phyloP scores from a whole-genome alignment of 2,797 vertebrate genomes.

The Pipistrellus kuhlii region DNA sequence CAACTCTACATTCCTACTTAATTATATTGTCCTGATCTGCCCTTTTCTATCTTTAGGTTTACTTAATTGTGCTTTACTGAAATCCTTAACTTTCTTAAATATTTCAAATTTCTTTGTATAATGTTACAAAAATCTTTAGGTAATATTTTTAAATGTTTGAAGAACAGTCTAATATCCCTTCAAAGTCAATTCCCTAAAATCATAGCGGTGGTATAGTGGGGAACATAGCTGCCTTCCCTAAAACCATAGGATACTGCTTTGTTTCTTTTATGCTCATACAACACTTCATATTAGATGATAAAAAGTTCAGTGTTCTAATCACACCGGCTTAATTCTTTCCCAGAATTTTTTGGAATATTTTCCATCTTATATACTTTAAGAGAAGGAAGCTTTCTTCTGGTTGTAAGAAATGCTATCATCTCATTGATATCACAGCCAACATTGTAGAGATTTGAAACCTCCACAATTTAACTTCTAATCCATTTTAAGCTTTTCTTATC shows the following conservation, averaged over 20 bases:
- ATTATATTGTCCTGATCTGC: constrained; percentile 57
- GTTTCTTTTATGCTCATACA: constrained; percentile 35
- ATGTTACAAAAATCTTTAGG: not conserved
- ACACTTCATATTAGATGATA: not conserved
- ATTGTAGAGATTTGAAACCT: constrained; percentile 76
- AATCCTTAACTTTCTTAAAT: constrained; percentile 63
- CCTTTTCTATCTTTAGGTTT: constrained; percentile 66
- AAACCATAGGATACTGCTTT: constrained; percentile 41
- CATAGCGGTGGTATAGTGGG: constrained; percentile 87
- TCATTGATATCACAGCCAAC: constrained; percentile 69
- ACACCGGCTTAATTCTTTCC: not conserved
- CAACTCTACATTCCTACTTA: constrained; percentile 43
- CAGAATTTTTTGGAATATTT: not conserved
- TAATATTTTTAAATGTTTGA: constrained; percentile 53
- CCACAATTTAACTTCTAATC: constrained; percentile 72
- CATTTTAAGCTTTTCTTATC: constrained; percentile 41
- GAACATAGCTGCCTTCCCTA: constrained; percentile 87
- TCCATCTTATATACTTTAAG: constrained; percentile 30
- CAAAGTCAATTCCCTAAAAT: constrained; percentile 62
- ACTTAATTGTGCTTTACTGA: constrained; percentile 66
- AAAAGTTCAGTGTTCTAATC: constrained; percentile 11
- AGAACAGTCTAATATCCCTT: not conserved
- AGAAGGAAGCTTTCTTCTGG: constrained; percentile 12
- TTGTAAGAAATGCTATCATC: constrained; percentile 35
- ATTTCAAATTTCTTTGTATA: constrained; percentile 71